Conservation (phyloP, 2,888 invertebrate species). For the Phengaris arion region DNA sequence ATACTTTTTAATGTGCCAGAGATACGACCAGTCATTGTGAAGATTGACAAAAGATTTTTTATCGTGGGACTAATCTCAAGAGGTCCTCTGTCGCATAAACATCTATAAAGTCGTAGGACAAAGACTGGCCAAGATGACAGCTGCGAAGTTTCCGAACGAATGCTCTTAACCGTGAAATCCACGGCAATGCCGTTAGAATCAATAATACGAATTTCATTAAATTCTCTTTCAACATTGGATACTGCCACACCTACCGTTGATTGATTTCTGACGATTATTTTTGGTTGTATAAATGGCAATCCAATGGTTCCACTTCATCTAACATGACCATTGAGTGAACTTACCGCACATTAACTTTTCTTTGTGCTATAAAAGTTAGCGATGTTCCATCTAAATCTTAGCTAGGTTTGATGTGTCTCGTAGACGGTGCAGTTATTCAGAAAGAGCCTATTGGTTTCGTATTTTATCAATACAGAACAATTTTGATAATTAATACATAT, state of each 20-base stretch:
- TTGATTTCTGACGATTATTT: conserved; percentile 27
- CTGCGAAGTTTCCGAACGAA: conserved; percentile 64
- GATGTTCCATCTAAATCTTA: neutral
- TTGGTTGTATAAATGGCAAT: conserved; percentile 25
- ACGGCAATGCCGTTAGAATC: conserved; percentile 69
- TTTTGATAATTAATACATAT: no score
- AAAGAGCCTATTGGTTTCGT: no score
- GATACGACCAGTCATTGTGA: conserved; percentile 76
- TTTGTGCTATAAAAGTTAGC: neutral
- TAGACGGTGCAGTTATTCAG: neutral
- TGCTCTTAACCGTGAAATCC: conserved; percentile 65
- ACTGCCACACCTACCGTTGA: conserved; percentile 65
- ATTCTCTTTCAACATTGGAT: conserved; percentile 54
- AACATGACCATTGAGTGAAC: conserved; percentile 10
- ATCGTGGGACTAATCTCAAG: conserved; percentile 69
- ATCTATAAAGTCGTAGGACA: conserved; percentile 78
- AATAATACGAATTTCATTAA: conserved; percentile 68
- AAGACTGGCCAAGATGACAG: conserved; percentile 73
- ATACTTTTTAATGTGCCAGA: conserved; percentile 79
- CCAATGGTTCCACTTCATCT: conserved; percentile 26
- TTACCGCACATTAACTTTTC: conserved; percentile 22
- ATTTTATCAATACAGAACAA: no score
- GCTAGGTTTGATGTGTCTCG: neutral
- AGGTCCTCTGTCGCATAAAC: conserved; percentile 72
- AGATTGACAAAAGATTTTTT: conserved; percentile 63